phyloP scores from a whole-genome alignment of 2,888 invertebrate species.

The Stenchaetothrips biformis region DNA sequence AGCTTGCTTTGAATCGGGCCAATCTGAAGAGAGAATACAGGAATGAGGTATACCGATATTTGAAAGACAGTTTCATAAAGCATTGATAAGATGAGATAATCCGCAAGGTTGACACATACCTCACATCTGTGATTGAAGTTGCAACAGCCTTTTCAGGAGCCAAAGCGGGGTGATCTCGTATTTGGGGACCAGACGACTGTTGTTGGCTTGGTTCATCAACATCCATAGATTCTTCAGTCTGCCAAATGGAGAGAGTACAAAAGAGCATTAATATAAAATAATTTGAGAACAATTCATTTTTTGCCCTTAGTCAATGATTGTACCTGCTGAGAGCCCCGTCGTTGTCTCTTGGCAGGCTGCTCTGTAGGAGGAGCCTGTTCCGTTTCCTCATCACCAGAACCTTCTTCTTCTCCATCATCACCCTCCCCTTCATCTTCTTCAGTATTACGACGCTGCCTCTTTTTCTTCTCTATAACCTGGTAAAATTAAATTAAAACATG shows the following conservation, averaged over 20 bases:
- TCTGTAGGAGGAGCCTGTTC: conserved; percentile 39
- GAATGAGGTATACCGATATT: conserved; percentile 29
- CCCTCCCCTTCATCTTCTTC: conserved; percentile 49
- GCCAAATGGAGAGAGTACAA: no score
- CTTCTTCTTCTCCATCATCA: conserved; percentile 51
- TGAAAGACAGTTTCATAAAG: conserved; percentile 16
- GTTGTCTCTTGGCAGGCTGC: conserved; percentile 17
- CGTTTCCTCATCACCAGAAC: conserved; percentile 41
- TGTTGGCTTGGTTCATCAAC: background rate
- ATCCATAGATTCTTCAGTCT: conserved; percentile 5
- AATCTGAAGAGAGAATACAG: no score
- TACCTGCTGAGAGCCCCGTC: conserved; percentile 22
- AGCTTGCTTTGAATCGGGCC: conserved; percentile 63
- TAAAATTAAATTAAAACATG: conserved; percentile 1
- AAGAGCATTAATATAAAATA: no score
- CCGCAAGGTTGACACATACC: background rate
- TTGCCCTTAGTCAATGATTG: no score
- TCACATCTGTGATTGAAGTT: background rate
- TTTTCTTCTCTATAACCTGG: conserved; percentile 66
- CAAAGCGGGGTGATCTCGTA: background rate
- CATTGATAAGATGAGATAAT: no score
- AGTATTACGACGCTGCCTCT: conserved; percentile 54
- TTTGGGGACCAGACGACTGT: background rate
- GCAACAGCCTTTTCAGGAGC: background rate
- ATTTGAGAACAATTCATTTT: no score